phyloP scores from a whole-genome alignment of 2,113 vertebrate species.

The Engystomops pustulosus region DNA sequence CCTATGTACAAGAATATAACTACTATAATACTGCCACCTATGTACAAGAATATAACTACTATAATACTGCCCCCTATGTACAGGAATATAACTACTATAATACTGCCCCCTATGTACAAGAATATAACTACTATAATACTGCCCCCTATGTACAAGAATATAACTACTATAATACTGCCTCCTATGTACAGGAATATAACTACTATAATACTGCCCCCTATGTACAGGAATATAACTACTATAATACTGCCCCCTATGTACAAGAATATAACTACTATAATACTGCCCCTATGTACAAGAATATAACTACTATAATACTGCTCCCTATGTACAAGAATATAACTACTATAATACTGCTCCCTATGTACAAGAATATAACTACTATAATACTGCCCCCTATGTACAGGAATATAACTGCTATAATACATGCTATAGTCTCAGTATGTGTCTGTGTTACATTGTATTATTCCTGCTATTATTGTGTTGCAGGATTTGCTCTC shows the following conservation, averaged over 20 bases:
- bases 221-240: background rate
- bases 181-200: too few relatives aligned
- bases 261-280: background rate
- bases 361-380: background rate
- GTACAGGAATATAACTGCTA: background rate
- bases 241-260: background rate
- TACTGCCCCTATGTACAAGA: background rate
- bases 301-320: background rate
- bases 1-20: too few relatives aligned
- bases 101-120: too few relatives aligned
- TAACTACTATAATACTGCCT: too few relatives aligned
- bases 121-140: too few relatives aligned
- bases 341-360: background rate
- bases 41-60: too few relatives aligned
- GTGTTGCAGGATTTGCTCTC: slow-evolving; percentile 33
- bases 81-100: too few relatives aligned
- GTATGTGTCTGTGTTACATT: too few relatives aligned
- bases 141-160: too few relatives aligned
- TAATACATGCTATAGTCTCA: background rate
- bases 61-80: too few relatives aligned
- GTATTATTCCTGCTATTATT: background rate
- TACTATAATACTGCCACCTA: too few relatives aligned
- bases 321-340: background rate
- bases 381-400: background rate
- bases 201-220: too few relatives aligned